These are phyloP conservation scores for Hesperophylax magnus DNA, from an alignment of 1,140 invertebrate species.

Conservation along the genomic window DNA sequence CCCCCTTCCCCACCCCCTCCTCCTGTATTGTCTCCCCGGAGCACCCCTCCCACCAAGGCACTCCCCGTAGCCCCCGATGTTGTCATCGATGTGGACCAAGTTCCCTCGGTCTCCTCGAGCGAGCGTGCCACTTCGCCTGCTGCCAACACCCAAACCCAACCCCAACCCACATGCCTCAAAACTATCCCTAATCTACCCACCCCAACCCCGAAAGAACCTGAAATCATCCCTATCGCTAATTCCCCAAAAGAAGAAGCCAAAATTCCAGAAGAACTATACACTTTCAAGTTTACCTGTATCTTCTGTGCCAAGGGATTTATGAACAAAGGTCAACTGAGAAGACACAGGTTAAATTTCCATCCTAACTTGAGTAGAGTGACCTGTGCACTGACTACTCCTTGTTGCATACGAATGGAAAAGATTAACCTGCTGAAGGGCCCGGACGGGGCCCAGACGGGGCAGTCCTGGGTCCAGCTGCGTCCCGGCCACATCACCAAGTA, in stretches of 20 bases:
- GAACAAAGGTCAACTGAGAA: constrained; percentile 12
- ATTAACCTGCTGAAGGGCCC: not conserved
- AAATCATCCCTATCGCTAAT: not conserved
- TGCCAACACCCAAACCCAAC: not conserved
- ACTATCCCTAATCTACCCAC: not conserved
- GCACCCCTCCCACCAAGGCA: not conserved
- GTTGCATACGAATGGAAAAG: constrained; percentile 18
- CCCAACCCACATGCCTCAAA: not conserved
- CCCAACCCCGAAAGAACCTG: not conserved
- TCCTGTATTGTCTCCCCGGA: not conserved
- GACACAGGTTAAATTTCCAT: constrained; percentile 8
- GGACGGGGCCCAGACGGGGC: not conserved
- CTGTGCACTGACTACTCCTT: constrained; percentile 3
- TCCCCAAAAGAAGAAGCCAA: not conserved
- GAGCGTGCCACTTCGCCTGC: not conserved
- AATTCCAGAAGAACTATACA: not conserved
- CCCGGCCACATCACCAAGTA: not conserved
- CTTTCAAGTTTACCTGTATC: not conserved
- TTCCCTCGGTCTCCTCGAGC: constrained; percentile 11
- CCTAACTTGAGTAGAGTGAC: not conserved
- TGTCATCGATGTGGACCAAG: not conserved
- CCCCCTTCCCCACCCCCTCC: no score
- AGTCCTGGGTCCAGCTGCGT: not conserved
- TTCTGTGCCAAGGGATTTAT: constrained; percentile 8
- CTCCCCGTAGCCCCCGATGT: not conserved